Percentiles rank a stretch among this genome's conserved stretches.
These are phyloP conservation scores for Anastrepha ludens DNA, from an alignment of 1,140 invertebrate species.

Conservation along the genomic window DNA sequence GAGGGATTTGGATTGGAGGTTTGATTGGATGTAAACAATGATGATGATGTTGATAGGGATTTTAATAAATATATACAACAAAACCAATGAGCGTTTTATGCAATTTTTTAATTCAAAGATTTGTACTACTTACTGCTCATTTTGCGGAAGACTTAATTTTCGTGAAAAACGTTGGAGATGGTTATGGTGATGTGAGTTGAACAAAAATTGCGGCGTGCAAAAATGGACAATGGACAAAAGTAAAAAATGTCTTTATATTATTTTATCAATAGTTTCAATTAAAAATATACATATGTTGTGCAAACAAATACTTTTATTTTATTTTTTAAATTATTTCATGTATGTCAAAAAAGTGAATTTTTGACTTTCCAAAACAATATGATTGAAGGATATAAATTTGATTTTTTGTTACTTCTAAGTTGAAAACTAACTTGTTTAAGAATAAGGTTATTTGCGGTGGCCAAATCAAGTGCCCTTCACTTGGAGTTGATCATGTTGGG, in stretches of 20 bases:
- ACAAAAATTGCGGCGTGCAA: slow-evolving; percentile 55
- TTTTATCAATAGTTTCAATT: slow-evolving; percentile 12
- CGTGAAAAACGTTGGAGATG: background rate
- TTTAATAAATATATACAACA: background rate
- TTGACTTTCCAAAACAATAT: slow-evolving; percentile 42
- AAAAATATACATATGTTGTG: slow-evolving; percentile 44
- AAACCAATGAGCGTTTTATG: background rate
- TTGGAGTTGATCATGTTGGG: too few species aligned
- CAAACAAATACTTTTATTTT: slow-evolving; percentile 32
- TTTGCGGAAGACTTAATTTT: slow-evolving; percentile 64
- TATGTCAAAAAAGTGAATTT: background rate
- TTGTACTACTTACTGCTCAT: slow-evolving; percentile 68
- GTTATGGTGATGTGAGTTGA: background rate
- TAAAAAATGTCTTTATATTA: slow-evolving; percentile 32
- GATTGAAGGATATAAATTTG: background rate
- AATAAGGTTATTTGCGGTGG: background rate
- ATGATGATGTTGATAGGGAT: background rate
- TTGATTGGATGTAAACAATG: background rate
- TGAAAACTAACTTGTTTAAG: background rate
- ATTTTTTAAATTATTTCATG: background rate
- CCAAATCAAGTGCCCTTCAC: too few species aligned
- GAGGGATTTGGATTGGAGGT: background rate
- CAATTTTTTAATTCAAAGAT: background rate
- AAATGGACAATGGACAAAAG: slow-evolving; percentile 13
- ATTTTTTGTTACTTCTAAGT: background rate